Evolutionary conservation across 2,888 invertebrate species (phyloP).

Genomic region (Petrolisthes cinctipes): DNA sequence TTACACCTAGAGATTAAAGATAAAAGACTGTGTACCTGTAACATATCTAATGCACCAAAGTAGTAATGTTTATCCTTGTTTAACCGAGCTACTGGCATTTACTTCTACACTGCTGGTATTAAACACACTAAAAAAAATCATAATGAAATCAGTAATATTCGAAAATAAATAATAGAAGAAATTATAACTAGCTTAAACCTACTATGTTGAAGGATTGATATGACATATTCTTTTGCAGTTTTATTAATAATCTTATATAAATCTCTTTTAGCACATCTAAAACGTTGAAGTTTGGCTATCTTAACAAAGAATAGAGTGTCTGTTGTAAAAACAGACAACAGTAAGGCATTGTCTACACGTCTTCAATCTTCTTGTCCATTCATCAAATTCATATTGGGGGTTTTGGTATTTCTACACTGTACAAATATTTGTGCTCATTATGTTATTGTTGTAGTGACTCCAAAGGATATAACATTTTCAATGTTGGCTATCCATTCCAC

Average conservation of each 20-base stretch:
- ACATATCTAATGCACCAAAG: no score
- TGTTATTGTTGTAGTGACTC: conserved; percentile 41
- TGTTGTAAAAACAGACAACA: conserved; percentile 63
- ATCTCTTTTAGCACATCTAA: conserved; percentile 64
- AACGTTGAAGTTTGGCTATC: conserved; percentile 62
- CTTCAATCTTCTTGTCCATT: conserved; percentile 49
- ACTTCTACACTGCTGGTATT: no score
- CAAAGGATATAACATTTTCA: conserved; percentile 15
- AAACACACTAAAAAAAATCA: no score
- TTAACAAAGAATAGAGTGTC: conserved; percentile 63
- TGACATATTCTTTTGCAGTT: conserved; percentile 26
- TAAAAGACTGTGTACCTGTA: no score
- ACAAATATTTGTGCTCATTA: conserved; percentile 46
- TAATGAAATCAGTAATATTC: no score
- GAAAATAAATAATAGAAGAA: not conserved
- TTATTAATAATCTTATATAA: conserved; percentile 64
- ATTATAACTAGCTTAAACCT: not conserved
- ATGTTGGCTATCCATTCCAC: not conserved
- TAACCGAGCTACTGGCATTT: no score
- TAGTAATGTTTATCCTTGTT: no score
- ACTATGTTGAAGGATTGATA: not conserved
- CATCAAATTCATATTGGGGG: conserved; percentile 29
- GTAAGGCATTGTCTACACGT: conserved; percentile 63
- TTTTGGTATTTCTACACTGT: conserved; percentile 29
- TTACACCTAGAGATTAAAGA: no score